These are phyloP conservation scores for Chiridota heheva DNA, from an alignment of 35 echinoderm and acorn worm species.

Conservation along the genomic window DNA sequence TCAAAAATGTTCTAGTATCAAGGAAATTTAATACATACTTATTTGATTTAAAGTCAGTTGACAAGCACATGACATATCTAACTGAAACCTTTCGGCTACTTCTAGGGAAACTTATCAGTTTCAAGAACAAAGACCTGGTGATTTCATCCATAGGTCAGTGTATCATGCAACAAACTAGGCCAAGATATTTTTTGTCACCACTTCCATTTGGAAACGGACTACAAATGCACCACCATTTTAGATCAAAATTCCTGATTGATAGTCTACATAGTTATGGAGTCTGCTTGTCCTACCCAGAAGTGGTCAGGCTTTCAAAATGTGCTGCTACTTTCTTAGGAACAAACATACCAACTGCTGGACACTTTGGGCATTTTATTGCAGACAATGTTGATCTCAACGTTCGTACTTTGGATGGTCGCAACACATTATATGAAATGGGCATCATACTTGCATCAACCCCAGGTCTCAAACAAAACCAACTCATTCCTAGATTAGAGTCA, in stretches of 20 bases:
- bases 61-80: neutral
- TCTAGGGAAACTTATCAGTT: neutral
- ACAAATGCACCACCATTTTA: constrained; percentile 36
- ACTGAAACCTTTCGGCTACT: neutral
- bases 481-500: too few species aligned
- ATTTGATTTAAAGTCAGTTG: neutral
- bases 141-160: constrained; percentile 7
- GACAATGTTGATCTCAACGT: constrained; percentile 36
- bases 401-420: constrained; percentile 20
- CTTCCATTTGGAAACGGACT: constrained; percentile 8
- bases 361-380: constrained; percentile 14
- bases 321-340: neutral
- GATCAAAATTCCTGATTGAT: constrained; percentile 31
- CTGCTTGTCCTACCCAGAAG: constrained; percentile 26
- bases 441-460: neutral
- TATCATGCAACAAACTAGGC: constrained; percentile 14
- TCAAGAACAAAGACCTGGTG: neutral
- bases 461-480: neutral
- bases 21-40: neutral
- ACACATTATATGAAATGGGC: constrained; percentile 20
- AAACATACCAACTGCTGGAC: neutral
- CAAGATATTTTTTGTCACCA: neutral
- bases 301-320: neutral
- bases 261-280: constrained; percentile 18
- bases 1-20: neutral